phyloP scores from a whole-genome alignment of 2,797 vertebrate genomes.

The Melanotaenia trifasciata region DNA sequence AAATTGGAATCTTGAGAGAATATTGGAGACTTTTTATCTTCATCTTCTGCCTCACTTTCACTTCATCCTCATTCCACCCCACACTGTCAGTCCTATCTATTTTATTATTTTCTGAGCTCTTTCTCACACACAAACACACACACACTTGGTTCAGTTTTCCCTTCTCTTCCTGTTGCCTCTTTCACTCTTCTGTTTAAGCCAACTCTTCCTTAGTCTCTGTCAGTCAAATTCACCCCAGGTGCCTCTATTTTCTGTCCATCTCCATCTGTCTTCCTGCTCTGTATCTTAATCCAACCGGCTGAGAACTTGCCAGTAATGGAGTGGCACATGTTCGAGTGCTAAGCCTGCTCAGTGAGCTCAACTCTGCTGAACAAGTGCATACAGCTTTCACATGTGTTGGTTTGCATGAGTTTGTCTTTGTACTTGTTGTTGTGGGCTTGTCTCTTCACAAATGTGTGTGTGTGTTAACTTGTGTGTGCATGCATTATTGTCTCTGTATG shows the following conservation, averaged over 20 bases:
- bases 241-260: conserved; percentile 25
- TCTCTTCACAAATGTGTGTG: too few relatives aligned
- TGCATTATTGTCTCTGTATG: background rate
- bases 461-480: background rate
- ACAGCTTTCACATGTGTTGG: background rate
- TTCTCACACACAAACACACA: background rate
- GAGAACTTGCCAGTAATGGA: conserved; percentile 52
- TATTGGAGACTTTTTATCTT: conserved; percentile 56
- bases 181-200: conserved; percentile 7
- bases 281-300: conserved; percentile 51
- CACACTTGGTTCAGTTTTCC: conserved; percentile 15
- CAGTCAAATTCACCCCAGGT: conserved; percentile 32
- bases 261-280: conserved; percentile 45
- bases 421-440: background rate
- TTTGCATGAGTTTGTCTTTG: background rate
- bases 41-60: conserved; percentile 45
- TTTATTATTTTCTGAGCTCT: conserved; percentile 30
- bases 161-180: conserved; percentile 11
- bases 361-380: conserved; percentile 28
- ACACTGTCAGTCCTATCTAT: conserved; percentile 19
- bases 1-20: conserved; percentile 59
- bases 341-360: conserved; percentile 19
- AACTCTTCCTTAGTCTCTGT: conserved; percentile 2
- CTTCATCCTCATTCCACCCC: conserved; percentile 46
- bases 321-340: conserved; percentile 11